Conservation (phyloP, 2,113 vertebrate genomes). For the Trematocara zebra region DNA sequence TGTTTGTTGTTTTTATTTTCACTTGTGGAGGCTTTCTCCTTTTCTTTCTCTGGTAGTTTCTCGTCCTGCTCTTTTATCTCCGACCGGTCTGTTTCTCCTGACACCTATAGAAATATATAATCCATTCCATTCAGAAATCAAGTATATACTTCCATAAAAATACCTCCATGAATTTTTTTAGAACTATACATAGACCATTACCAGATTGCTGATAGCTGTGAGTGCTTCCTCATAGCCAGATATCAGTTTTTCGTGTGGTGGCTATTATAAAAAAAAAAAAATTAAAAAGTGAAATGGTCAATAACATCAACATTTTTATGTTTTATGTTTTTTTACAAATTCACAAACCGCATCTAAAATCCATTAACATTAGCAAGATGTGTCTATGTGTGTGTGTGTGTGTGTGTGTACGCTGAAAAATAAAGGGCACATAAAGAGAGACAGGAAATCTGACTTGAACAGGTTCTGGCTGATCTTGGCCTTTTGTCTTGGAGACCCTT, state of each 20-base stretch:
- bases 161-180: not conserved
- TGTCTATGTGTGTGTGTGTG: not conserved
- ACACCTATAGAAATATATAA: constrained; percentile 24
- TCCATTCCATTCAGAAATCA: not conserved
- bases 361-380: not conserved
- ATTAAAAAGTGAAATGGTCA: not conserved
- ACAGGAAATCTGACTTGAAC: not conserved
- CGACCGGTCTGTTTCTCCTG: not conserved
- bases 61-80: constrained; percentile 21
- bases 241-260: constrained; percentile 67
- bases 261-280: not conserved
- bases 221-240: constrained; percentile 70
- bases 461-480: not conserved
- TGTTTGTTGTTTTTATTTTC: constrained; percentile 55
- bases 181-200: constrained; percentile 43
- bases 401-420: not conserved
- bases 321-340: too few species aligned
- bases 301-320: not conserved
- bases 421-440: not conserved
- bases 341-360: not conserved
- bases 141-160: not conserved
- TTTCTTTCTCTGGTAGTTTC: not conserved
- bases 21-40: constrained; percentile 1
- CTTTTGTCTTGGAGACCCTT: constrained; percentile 19
- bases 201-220: constrained; percentile 72